phyloP scores from a whole-genome alignment of 2,113 vertebrate species.

The Trichechus manatus region DNA sequence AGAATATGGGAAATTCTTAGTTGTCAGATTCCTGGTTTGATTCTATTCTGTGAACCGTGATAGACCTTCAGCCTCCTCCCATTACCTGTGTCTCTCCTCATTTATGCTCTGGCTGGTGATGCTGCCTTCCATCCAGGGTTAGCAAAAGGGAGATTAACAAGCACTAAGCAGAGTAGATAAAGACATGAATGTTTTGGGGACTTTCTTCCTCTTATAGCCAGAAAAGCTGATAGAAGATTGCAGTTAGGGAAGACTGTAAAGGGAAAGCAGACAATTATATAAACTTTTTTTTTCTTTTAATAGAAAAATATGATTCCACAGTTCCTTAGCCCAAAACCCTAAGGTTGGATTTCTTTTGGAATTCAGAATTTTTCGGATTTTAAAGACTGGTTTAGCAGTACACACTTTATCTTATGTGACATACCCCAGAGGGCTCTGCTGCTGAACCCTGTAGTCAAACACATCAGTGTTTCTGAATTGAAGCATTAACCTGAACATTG shows the following conservation, averaged over 20 bases:
- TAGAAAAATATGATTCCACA: background rate
- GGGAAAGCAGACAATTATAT: background rate
- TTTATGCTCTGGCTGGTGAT: background rate
- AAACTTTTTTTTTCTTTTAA: background rate
- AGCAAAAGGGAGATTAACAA: background rate
- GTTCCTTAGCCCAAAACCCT: background rate
- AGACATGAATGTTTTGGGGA: background rate
- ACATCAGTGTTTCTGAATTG: background rate
- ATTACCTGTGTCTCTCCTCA: background rate
- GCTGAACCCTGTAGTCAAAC: conserved; percentile 11
- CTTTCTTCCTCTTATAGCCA: background rate
- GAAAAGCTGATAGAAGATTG: conserved; percentile 17
- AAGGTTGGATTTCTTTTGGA: conserved; percentile 47
- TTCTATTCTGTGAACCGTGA: background rate
- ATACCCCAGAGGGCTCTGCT: background rate
- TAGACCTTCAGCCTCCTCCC: background rate
- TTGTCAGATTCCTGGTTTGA: conserved; percentile 21
- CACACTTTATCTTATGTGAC: conserved; percentile 16
- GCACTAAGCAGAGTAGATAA: conserved; percentile 28
- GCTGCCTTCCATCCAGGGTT: background rate
- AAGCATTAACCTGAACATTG: background rate
- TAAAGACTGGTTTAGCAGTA: background rate
- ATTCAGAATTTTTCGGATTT: conserved; percentile 41
- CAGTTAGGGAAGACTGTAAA: background rate
- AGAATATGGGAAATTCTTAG: background rate